Conservation (phyloP, 1,140 invertebrate genomes). For the Micrasema longulum region DNA sequence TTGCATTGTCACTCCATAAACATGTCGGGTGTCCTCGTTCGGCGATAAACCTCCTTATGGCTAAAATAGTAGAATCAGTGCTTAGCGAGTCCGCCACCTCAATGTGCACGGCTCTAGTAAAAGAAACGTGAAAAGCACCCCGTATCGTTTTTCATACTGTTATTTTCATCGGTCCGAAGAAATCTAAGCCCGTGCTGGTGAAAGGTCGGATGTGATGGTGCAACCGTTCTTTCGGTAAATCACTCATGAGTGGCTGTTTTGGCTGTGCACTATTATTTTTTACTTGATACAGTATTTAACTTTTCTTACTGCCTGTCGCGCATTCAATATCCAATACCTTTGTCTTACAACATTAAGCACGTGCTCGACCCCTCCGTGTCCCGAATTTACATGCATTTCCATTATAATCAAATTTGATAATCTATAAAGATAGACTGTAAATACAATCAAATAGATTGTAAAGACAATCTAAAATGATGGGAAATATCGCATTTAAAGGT, state of each 20-base stretch:
- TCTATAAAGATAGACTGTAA: background rate
- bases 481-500: background rate
- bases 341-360: constrained; percentile 4
- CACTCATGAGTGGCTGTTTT: background rate
- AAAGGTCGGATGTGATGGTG: constrained; percentile 17
- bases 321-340: constrained; percentile 14
- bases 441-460: background rate
- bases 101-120: background rate
- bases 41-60: background rate
- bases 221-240: background rate
- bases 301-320: background rate
- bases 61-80: background rate
- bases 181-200: constrained; percentile 6
- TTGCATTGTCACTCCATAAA: background rate
- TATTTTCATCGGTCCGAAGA: constrained; percentile 6
- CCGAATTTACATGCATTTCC: background rate
- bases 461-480: background rate
- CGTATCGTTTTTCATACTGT: constrained; percentile 12
- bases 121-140: constrained; percentile 12
- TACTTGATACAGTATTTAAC: background rate
- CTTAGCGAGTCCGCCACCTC: background rate
- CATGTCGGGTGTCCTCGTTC: background rate
- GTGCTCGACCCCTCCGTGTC: background rate
- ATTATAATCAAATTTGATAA: background rate
- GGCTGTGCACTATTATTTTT: constrained; percentile 7